A percentile compares a stretch with the other conserved stretches of the same genome.
Evolutionary conservation across 2,888 invertebrate species (phyloP).

Genomic region (Girardia tigrina): DNA sequence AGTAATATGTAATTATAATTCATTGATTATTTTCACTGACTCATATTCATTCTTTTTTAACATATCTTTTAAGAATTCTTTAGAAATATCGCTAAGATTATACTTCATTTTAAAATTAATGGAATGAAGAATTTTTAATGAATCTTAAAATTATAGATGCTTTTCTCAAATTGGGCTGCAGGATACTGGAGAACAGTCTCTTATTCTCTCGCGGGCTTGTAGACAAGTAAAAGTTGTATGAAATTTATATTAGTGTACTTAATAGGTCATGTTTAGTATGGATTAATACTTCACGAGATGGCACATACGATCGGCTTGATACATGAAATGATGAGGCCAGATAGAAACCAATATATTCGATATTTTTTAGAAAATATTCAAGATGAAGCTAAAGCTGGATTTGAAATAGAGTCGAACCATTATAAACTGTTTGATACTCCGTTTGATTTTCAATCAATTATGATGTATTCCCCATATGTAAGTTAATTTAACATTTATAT

Average conservation of each 20-base stretch:
- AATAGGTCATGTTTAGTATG: neutral
- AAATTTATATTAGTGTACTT: too few species aligned
- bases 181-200: neutral
- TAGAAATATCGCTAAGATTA: too few species aligned
- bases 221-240: neutral
- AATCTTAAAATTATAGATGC: too few species aligned
- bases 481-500: too few species aligned
- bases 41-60: too few species aligned
- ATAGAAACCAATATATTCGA: neutral
- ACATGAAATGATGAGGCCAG: neutral
- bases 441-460: neutral
- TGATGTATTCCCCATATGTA: neutral
- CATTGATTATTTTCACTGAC: too few species aligned
- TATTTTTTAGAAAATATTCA: neutral
- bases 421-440: neutral
- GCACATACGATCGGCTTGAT: neutral
- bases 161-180: neutral
- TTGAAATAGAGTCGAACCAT: neutral
- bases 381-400: neutral
- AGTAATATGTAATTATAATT: too few species aligned
- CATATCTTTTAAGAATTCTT: too few species aligned
- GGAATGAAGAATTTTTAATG: too few species aligned
- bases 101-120: too few species aligned
- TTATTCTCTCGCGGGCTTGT: neutral
- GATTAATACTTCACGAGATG: neutral